Evolutionary conservation across 2,113 vertebrate species (phyloP), one percentile per base, ranked within the genome.

Genomic region (Nymphicus hollandicus): DNA sequence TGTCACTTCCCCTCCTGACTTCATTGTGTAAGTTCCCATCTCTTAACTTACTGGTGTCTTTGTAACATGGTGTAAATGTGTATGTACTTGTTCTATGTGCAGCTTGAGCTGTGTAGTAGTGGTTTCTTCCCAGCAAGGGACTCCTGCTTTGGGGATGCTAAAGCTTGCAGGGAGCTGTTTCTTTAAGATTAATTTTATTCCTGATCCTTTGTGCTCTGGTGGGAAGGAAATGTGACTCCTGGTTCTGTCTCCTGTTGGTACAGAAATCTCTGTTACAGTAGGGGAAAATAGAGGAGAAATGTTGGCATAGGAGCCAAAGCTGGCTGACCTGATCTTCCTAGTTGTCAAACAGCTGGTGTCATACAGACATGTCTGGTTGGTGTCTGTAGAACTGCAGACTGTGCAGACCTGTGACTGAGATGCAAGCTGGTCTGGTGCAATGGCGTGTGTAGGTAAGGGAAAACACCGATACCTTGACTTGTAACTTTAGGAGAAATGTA

Each of bases 41-140:
- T 88, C 60, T 10, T 50, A 25, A 11, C 19, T 78, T 58, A 84
- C 49, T 56, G 2, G 2, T 74, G 46, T 65, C n/a, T 81, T 77
- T 81, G 37, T 77, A 66, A 78, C 29, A 6, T 64, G n/a, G n/a
- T 92, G 61, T 72, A 79, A 85, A 44, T 22, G 10, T 1, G 9
- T 47, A 19, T 5, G 2, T 35, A 24, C 11, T 49, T 65, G 9
- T 70, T 83, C 29, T 58, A 12, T 0, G 0, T 85, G 66, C 37
- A 69, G 23, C 37, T 72, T 41, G 22, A 86, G 39, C 43, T 29
- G 7, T 28, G 5, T 10, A 15, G 44, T 43, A 11, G 22, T 37
- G 11, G 5, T 61, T 89, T 91, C 41, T 17, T 79, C n/a, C 24
- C 15, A 55, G 50, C 70, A 71, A 44, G 41, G 44, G 7, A 33